Conservation (phyloP, 2,113 vertebrate genomes). For the Rhinoderma darwinii region DNA sequence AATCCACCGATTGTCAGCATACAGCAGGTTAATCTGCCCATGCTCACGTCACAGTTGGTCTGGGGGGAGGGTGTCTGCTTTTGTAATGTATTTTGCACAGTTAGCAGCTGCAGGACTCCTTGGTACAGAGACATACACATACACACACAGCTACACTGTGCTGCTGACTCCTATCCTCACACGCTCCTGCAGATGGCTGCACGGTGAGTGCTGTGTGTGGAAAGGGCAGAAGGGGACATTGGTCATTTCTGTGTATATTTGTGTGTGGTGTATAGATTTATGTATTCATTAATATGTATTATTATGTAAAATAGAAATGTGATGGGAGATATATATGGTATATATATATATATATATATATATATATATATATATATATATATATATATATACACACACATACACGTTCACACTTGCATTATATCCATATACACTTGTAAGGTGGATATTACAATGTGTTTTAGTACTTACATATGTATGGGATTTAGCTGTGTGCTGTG, state of each 20-base stretch:
- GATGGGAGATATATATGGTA: not conserved
- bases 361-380: no score
- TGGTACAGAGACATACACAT: slow-evolving; percentile 32
- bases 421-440: no score
- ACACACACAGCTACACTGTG: slow-evolving; percentile 39
- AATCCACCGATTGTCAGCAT: slow-evolving; percentile 62
- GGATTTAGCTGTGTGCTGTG: not conserved
- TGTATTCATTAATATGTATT: not conserved
- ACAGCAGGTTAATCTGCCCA: slow-evolving; percentile 68
- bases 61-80: slow-evolving; percentile 69
- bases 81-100: slow-evolving; percentile 66
- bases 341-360: not conserved
- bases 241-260: not conserved
- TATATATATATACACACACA: no score
- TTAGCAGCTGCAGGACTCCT: slow-evolving; percentile 59
- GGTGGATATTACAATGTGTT: not conserved
- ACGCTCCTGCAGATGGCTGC: slow-evolving; percentile 50
- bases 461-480: not conserved
- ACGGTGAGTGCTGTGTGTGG: slow-evolving; percentile 62
- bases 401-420: not conserved
- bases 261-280: not conserved
- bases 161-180: slow-evolving; percentile 36
- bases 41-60: slow-evolving; percentile 70
- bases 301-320: not conserved
- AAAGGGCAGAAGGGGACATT: not conserved